phyloP scores from a whole-genome alignment of 2,888 invertebrate genomes.

The Coelogynopora nodosa region DNA sequence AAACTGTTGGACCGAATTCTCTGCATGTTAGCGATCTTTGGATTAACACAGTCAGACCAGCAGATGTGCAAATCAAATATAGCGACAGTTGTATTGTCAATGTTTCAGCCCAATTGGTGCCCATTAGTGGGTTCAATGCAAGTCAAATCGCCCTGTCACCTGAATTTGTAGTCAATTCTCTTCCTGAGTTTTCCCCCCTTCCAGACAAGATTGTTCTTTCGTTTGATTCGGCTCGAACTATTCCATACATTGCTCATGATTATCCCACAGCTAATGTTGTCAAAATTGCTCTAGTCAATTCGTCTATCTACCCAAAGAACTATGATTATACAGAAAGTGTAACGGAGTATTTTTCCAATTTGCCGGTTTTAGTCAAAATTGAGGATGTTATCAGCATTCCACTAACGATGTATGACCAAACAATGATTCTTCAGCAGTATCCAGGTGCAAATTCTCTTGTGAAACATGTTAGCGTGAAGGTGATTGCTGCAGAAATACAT shows the following conservation, averaged over 20 bases:
- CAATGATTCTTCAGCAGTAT: neutral
- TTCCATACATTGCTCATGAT: too few relatives aligned
- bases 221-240: neutral
- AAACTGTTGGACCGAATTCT: neutral
- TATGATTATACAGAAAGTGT: neutral
- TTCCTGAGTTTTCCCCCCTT: neutral
- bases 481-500: neutral
- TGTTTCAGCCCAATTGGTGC: neutral
- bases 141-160: neutral
- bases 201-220: neutral
- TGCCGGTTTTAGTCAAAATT: neutral
- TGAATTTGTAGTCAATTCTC: neutral
- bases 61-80: neutral
- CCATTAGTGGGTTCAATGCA: neutral
- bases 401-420: neutral
- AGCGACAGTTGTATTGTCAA: neutral
- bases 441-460: neutral
- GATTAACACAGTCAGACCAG: neutral
- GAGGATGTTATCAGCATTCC: neutral
- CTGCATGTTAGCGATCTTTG: neutral
- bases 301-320: neutral
- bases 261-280: neutral
- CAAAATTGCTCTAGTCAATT: neutral
- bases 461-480: neutral
- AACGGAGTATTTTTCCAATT: neutral